Base-by-base conservation (phyloP, 2,888 invertebrate species). In the Kryphioiulus occultus region DNA sequence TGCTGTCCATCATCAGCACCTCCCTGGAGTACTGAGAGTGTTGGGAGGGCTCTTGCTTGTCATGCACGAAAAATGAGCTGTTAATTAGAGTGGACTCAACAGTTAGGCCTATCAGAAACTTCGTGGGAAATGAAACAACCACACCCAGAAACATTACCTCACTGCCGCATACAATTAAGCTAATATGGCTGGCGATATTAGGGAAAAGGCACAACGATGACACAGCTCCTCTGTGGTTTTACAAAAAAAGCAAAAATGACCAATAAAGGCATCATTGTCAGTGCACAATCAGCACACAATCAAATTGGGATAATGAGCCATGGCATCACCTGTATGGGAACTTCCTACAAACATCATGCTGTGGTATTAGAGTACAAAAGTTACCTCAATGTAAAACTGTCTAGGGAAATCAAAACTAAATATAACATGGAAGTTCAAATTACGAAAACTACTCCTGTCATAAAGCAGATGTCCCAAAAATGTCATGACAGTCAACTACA, bases 111-210 rank as follows among this genome's bases (percentile, higher is more conserved):
- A 12, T 0, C 4, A 26, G 26, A 5, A 68, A 22, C 19, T 59
- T 59, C 59, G 19, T n/a, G 0, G 59, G 0, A 59, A 59, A 59
- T n/a, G 59, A 59, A 59, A 68, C 68, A 68, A 68, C 68, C 68
- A 68, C 68, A 68, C 68, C 68, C 68, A 68, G 26, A 68, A 10
- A 9, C 26, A 68, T 68, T 68, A 68, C 68, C 68, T 68, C 68
- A 68, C 68, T 26, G 26, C 68, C 12, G 68, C 9, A 22, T 26
- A 26, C 26, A 68, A 68, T 68, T 68, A 1, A 5, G 9, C 68
- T 68, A 68, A 68, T 68, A 26, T 68, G 68, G 68, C 26, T 0
- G 7, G 7, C 22, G 26, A 68, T 10, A 68, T 68, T 68, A 68
- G 2, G 10, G 68, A 26, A 68, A 68, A 68, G 59, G 26, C 22